Evolutionary conservation across 2,797 vertebrate genomes (phyloP).

Genomic region (Halcyon badia): DNA sequence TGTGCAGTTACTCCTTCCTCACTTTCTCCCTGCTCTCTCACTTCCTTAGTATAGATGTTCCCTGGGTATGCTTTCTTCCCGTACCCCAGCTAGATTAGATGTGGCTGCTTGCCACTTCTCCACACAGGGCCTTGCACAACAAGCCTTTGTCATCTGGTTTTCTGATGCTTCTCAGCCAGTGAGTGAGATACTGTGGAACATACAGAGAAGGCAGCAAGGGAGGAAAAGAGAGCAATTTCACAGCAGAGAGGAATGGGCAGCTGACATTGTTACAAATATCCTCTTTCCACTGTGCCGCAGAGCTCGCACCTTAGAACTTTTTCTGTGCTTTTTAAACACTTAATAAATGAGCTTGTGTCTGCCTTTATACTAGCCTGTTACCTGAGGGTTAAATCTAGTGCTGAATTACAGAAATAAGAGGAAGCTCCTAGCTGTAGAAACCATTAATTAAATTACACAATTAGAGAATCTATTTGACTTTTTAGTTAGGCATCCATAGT

Average conservation of each 20-base stretch:
- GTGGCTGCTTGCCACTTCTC: background rate
- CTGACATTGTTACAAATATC: background rate
- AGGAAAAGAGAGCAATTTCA: background rate
- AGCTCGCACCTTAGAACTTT: background rate
- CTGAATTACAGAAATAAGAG: background rate
- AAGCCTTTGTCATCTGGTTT: background rate
- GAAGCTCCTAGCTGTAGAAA: background rate
- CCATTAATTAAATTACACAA: constrained; percentile 29
- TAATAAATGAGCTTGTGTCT: background rate
- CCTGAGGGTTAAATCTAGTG: background rate
- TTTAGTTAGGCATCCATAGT: background rate
- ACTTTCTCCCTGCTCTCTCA: background rate
- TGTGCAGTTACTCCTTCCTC: background rate
- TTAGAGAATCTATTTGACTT: constrained; percentile 20
- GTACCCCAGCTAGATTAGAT: background rate
- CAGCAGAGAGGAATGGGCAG: background rate
- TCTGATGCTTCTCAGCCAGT: background rate
- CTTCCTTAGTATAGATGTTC: accelerated
- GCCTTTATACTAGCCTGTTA: background rate
- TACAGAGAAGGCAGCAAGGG: background rate
- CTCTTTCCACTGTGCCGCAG: background rate
- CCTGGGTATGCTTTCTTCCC: background rate
- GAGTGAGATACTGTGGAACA: accelerated
- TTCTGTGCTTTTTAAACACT: accelerated
- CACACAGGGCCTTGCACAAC: background rate